Evolutionary conservation across 1,140 invertebrate genomes (phyloP).

Genomic region (Nilaparvata lugens): DNA sequence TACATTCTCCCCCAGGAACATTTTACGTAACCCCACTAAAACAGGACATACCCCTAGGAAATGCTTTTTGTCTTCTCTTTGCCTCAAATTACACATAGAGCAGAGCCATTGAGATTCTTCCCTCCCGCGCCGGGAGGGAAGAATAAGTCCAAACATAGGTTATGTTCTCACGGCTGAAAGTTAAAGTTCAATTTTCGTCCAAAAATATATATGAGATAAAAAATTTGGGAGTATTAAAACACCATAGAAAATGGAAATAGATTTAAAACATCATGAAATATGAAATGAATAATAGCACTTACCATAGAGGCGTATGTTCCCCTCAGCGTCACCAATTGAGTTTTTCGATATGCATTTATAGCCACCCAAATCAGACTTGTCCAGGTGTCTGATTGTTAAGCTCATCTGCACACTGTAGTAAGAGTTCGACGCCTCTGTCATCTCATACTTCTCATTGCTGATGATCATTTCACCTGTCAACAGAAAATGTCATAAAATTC

Average conservation of each 20-base stretch:
- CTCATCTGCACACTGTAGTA: constrained; percentile 75
- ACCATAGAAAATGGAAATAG: neutral
- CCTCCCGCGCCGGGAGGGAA: no score
- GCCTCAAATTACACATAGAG: no score
- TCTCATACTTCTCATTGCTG: constrained; percentile 67
- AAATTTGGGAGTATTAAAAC: no score
- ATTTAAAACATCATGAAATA: neutral
- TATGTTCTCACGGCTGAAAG: no score
- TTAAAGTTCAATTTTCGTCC: no score
- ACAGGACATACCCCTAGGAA: no score
- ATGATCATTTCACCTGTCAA: constrained; percentile 71
- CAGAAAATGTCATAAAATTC: constrained; percentile 9
- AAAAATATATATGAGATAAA: no score
- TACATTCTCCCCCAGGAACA: no score
- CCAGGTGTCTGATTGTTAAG: constrained; percentile 68
- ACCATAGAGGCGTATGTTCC: constrained; percentile 84
- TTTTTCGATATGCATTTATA: constrained; percentile 89
- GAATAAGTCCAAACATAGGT: no score
- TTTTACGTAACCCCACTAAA: no score
- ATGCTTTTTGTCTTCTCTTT: no score
- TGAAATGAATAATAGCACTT: constrained; percentile 32
- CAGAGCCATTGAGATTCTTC: no score
- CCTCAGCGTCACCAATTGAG: constrained; percentile 80
- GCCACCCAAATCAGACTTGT: constrained; percentile 68
- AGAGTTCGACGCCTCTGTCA: constrained; percentile 55